Percentiles rank a stretch among this genome's conserved stretches.
These are phyloP conservation scores for Dimorphilus gyrociliatus DNA, from an alignment of 2,888 invertebrate species.

Conservation along the genomic window DNA sequence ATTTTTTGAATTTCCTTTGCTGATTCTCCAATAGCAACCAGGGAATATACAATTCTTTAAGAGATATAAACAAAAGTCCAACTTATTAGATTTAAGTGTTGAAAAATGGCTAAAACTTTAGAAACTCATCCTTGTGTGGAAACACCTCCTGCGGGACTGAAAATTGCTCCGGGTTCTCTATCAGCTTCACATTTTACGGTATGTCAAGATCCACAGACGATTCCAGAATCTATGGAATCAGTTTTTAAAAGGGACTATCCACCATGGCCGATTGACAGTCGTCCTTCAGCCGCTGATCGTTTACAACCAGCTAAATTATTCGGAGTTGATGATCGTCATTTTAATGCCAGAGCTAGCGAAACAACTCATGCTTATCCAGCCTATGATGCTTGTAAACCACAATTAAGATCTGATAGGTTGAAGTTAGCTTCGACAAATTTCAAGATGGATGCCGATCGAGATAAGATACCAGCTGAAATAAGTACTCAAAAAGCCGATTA, in stretches of 20 bases:
- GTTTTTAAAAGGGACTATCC: slow-evolving; percentile 25
- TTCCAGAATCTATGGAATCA: slow-evolving; percentile 16
- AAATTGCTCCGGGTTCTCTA: slow-evolving; percentile 16
- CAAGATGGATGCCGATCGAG: slow-evolving; percentile 26
- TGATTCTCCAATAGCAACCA: too few relatives aligned
- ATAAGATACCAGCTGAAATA: slow-evolving; percentile 20
- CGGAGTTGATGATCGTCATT: slow-evolving; percentile 21
- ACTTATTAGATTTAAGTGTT: too few relatives aligned
- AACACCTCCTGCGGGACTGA: too few relatives aligned
- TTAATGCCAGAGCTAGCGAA: slow-evolving; percentile 22
- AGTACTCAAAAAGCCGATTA: slow-evolving; percentile 24
- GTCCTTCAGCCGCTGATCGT: slow-evolving; percentile 15
- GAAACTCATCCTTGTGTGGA: too few relatives aligned
- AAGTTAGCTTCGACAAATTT: slow-evolving; percentile 25
- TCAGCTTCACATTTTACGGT: slow-evolving; percentile 24
- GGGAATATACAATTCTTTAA: too few relatives aligned
- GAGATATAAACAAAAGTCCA: too few relatives aligned
- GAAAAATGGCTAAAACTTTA: too few relatives aligned
- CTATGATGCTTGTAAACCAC: slow-evolving; percentile 15
- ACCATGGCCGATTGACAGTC: slow-evolving; percentile 13
- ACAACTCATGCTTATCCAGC: slow-evolving; percentile 12
- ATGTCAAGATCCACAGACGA: slow-evolving; percentile 18
- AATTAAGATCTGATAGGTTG: slow-evolving; percentile 13
- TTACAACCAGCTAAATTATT: slow-evolving; percentile 24
- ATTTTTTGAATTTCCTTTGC: too few relatives aligned